Conservation (phyloP, 2,888 invertebrate species). For the Hoplodrina ambigua region DNA sequence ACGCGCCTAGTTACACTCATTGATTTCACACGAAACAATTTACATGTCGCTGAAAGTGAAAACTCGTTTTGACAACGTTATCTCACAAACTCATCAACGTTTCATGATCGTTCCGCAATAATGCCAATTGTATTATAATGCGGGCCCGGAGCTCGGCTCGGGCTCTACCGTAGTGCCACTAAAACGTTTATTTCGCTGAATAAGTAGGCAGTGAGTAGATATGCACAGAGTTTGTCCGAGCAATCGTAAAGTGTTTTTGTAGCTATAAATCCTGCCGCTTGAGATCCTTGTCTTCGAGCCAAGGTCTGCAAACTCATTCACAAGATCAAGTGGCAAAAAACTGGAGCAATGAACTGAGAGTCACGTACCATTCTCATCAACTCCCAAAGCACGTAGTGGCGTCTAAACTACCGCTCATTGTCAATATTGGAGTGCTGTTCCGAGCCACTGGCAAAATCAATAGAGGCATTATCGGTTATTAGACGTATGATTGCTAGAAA, state of each 20-base stretch:
- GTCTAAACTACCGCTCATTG: slow-evolving; percentile 90
- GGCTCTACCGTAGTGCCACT: slow-evolving; percentile 53
- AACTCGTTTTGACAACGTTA: slow-evolving; percentile 69
- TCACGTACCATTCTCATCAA: slow-evolving; percentile 87
- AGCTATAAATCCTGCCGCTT: slow-evolving; percentile 77
- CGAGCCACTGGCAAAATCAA: slow-evolving; percentile 86
- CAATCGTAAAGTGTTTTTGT: slow-evolving; percentile 74
- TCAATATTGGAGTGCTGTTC: slow-evolving; percentile 87
- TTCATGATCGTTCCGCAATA: slow-evolving; percentile 62
- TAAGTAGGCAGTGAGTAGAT: slow-evolving; percentile 64
- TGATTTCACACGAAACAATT: slow-evolving; percentile 74
- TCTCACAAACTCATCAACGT: slow-evolving; percentile 64
- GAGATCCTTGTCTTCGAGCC: slow-evolving; percentile 81
- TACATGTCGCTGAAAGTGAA: slow-evolving; percentile 68
- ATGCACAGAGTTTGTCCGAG: slow-evolving; percentile 63
- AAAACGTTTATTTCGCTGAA: slow-evolving; percentile 63
- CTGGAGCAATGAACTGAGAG: slow-evolving; percentile 88
- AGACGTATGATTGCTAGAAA: slow-evolving; percentile 79
- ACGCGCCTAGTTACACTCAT: slow-evolving; percentile 76
- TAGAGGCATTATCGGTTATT: slow-evolving; percentile 85
- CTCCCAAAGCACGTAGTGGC: slow-evolving; percentile 85
- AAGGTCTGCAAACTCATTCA: slow-evolving; percentile 87
- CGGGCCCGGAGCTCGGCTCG: slow-evolving; percentile 36
- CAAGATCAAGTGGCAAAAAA: slow-evolving; percentile 88
- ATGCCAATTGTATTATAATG: slow-evolving; percentile 59